Evolutionary conservation across 1,140 invertebrate species (phyloP), one percentile per base, ranked within the genome.

Genomic region (Drosophila pallidifrons): DNA sequence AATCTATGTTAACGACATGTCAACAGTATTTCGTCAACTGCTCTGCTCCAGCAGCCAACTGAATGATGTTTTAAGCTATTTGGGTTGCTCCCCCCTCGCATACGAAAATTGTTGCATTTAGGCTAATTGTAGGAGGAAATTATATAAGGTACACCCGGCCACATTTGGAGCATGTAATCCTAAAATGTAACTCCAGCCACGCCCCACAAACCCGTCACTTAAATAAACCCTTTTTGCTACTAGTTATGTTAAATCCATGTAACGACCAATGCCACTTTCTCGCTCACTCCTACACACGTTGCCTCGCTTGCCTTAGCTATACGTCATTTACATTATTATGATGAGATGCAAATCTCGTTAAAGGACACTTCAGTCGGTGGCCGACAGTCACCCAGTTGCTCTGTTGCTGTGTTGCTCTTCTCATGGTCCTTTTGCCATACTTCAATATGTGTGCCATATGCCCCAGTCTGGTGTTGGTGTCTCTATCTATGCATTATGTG

Each of bases 281-380:
- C 5, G 3, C 35, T 54, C 38, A 0, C 16, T 54, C 49, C 8
- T 47, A 13, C 25, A 6, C 28, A 25, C 16, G 8, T 13, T 30
- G 10, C 30, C 45, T 32, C 7, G 4, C 8, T 51, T 10, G 10
- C 60, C 58, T 65, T 74, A 65, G 55, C 74, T 79, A 60, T 75
- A 79, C 77, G 83, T 88, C 85, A 87, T 88, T 88, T 88, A 88
- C 83, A 88, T 88, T 88, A 88, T 88, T 88, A 88, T 88, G 83
- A 88, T 87, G 83, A 87, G 83, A 87, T 87, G 83, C 83, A 87
- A 87, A 87, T 87, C 83, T 87, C 83, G 83, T 87, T 87, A 87
- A 88, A 88, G 83, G 83, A 87, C 83, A 87, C 83, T 87, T 87
- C 83, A 82, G 80, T 43, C 67, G 59, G 43, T 35, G 47, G 71